phyloP scores from a whole-genome alignment of 1,140 invertebrate genomes.

The Oncopodura yosiiana region DNA sequence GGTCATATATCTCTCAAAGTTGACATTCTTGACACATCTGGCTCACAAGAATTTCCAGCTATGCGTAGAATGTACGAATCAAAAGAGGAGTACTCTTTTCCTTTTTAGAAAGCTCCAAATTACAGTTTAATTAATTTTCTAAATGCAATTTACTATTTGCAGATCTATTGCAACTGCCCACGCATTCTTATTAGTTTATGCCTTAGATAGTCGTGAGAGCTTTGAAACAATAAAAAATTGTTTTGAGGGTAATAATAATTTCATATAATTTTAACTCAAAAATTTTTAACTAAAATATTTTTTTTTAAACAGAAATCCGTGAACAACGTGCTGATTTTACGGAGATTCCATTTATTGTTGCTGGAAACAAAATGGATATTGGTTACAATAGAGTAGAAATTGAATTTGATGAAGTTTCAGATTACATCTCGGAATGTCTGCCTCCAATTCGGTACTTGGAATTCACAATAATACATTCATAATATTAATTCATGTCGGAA shows the following conservation, averaged over 20 bases:
- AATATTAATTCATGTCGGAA: too few relatives aligned
- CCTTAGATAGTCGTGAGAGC: constrained; percentile 67
- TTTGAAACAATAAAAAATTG: too few relatives aligned
- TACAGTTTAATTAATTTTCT: too few relatives aligned
- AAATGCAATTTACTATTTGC: too few relatives aligned
- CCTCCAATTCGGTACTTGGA: constrained; percentile 56
- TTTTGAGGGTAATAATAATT: too few relatives aligned
- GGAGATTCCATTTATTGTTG: constrained; percentile 32
- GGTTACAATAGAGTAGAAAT: constrained; percentile 44
- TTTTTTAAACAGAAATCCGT: too few relatives aligned
- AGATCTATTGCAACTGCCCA: constrained; percentile 80
- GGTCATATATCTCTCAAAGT: constrained; percentile 68
- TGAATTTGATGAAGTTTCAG: constrained; percentile 62
- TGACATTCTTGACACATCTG: constrained; percentile 70
- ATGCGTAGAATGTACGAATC: constrained; percentile 57
- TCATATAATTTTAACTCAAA: too few relatives aligned
- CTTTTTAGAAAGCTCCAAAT: too few relatives aligned
- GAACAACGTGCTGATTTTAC: constrained; percentile 43
- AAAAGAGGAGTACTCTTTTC: too few relatives aligned
- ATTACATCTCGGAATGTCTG: constrained; percentile 66
- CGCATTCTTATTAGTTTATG: constrained; percentile 83
- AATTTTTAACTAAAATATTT: too few relatives aligned
- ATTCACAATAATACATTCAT: too few relatives aligned
- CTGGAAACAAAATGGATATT: constrained; percentile 28
- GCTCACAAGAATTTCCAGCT: constrained; percentile 70